A percentile compares a stretch with the other conserved stretches of the same genome.
phyloP scores from a whole-genome alignment of 2,888 invertebrate genomes.

The Xiphydria camelus region DNA sequence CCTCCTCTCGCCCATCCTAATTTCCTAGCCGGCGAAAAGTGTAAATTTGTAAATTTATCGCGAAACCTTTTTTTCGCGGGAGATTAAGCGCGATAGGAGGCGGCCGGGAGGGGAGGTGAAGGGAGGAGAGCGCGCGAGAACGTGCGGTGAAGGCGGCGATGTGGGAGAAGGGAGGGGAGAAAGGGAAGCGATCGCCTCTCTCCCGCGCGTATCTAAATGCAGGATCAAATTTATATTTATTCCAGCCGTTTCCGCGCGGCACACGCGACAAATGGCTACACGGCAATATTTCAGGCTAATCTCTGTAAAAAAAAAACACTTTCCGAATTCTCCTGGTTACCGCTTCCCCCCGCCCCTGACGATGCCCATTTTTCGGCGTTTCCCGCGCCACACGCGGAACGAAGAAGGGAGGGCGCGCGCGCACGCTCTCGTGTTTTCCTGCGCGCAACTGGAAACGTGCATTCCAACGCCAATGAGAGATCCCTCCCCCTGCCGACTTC shows the following conservation, averaged over 20 bases:
- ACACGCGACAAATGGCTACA: constrained; percentile 37
- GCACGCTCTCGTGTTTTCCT: too few species aligned
- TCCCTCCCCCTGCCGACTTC: too few species aligned
- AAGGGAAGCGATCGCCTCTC: constrained; percentile 9
- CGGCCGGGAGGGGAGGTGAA: neutral
- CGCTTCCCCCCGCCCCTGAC: too few species aligned
- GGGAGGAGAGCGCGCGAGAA: constrained; percentile 5
- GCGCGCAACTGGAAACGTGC: too few species aligned
- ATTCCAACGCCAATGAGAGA: too few species aligned
- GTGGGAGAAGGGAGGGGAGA: neutral
- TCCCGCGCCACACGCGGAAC: too few species aligned
- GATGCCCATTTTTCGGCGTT: too few species aligned
- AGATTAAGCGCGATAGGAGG: constrained; percentile 13
- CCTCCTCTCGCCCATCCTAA: neutral
- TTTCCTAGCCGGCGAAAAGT: constrained; percentile 14
- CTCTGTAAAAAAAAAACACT: constrained; percentile 15
- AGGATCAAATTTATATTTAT: constrained; percentile 47
- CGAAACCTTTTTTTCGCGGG: constrained; percentile 13
- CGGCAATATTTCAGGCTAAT: constrained; percentile 38
- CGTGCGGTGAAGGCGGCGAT: constrained; percentile 8
- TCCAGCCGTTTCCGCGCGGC: constrained; percentile 25
- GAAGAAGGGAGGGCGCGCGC: too few species aligned
- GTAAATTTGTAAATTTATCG: constrained; percentile 17
- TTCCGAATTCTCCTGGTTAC: constrained; percentile 2
- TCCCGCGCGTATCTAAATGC: constrained; percentile 33